phyloP scores from a whole-genome alignment of 2,113 vertebrate species.

The Galemys pyrenaicus region DNA sequence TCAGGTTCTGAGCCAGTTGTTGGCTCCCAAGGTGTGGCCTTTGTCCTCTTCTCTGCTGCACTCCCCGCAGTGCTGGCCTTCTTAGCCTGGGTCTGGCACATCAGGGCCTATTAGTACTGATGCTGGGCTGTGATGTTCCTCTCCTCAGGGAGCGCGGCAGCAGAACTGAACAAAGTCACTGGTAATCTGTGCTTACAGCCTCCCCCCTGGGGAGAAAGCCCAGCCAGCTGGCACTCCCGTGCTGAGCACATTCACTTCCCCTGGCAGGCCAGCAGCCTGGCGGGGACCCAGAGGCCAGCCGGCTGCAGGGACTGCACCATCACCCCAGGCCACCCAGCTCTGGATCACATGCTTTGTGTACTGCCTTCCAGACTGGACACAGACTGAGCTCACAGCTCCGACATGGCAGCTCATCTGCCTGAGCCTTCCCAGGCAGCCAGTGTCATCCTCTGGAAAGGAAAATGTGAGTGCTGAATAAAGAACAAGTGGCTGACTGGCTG shows the following conservation, averaged over 20 bases:
- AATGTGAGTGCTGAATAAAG: not conserved
- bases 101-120: slow-evolving; percentile 60
- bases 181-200: slow-evolving; percentile 56
- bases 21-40: slow-evolving; percentile 36
- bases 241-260: slow-evolving; percentile 55
- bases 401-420: not conserved
- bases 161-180: slow-evolving; percentile 76
- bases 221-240: slow-evolving; percentile 23
- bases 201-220: slow-evolving; percentile 26
- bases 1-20: not conserved
- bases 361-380: slow-evolving; percentile 24
- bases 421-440: not conserved
- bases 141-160: slow-evolving; percentile 23
- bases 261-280: slow-evolving; percentile 22
- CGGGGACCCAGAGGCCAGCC: slow-evolving; percentile 32
- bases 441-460: not conserved
- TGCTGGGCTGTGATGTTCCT: slow-evolving; percentile 15
- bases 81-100: not conserved
- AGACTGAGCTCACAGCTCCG: slow-evolving; percentile 3
- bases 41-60: not conserved
- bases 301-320: too few species aligned
- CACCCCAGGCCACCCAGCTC: not conserved
- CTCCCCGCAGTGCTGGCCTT: not conserved
- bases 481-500: not conserved
- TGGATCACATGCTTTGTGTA: not conserved